These are phyloP conservation scores for Agriotes lineatus DNA, from an alignment of 2,888 invertebrate genomes.

Conservation along the genomic window DNA sequence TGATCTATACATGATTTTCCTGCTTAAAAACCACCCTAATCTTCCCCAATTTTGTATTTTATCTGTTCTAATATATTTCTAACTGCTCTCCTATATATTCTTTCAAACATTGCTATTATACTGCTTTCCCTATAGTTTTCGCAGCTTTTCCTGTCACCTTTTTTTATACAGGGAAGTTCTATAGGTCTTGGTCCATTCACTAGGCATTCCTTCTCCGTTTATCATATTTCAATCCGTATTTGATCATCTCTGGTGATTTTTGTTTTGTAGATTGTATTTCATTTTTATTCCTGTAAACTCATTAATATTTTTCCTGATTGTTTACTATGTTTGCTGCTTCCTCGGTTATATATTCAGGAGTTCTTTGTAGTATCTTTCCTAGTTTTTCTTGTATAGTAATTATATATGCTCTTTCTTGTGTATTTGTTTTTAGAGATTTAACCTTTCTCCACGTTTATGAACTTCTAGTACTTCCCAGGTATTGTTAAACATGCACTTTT, in stretches of 20 bases:
- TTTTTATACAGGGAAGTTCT: not conserved
- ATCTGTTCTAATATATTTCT: not conserved
- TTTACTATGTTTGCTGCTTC: not conserved
- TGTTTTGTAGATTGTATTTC: not conserved
- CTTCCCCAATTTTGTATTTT: not conserved
- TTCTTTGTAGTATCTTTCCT: too few relatives aligned
- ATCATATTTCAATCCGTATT: not conserved
- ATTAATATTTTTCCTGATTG: not conserved
- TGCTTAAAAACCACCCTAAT: not conserved
- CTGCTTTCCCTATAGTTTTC: too few relatives aligned
- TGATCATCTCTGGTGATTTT: not conserved
- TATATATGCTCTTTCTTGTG: too few relatives aligned
- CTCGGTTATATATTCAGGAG: not conserved
- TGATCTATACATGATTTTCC: not conserved
- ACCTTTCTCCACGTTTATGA: not conserved
- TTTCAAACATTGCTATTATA: too few relatives aligned
- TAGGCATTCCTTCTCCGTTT: not conserved
- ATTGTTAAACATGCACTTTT: not conserved
- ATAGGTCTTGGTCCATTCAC: not conserved
- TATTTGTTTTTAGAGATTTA: not conserved
- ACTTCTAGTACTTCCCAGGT: not conserved
- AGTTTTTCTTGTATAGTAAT: too few relatives aligned
- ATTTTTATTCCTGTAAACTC: not conserved
- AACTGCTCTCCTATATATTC: too few relatives aligned
- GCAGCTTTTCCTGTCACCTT: not conserved